Conservation (phyloP, 1,140 invertebrate genomes). For the Elymnias hypermnestra region DNA sequence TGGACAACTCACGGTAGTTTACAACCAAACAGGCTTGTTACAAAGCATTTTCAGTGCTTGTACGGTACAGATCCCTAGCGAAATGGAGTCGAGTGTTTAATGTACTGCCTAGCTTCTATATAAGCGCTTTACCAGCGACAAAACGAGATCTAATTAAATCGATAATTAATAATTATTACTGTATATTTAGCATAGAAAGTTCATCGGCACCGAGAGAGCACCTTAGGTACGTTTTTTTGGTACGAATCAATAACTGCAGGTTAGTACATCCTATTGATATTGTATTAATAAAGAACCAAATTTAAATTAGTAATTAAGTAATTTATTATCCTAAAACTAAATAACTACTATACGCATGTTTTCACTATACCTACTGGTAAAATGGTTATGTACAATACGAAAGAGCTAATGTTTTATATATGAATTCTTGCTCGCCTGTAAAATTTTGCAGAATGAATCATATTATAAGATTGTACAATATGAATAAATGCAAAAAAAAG, state of each 20-base stretch:
- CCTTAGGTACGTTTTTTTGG: slow-evolving; percentile 65
- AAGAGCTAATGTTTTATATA: slow-evolving; percentile 77
- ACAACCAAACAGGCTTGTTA: too few relatives aligned
- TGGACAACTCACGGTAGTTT: too few relatives aligned
- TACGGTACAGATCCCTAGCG: slow-evolving; percentile 32
- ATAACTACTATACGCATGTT: slow-evolving; percentile 77
- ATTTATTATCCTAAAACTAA: slow-evolving; percentile 77
- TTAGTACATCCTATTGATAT: slow-evolving; percentile 73
- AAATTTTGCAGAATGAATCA: slow-evolving; percentile 76
- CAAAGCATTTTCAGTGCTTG: too few relatives aligned
- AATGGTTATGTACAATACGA: slow-evolving; percentile 75
- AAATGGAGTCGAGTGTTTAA: slow-evolving; percentile 43
- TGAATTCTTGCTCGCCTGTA: slow-evolving; percentile 77
- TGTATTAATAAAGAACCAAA: slow-evolving; percentile 77
- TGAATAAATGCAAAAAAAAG: slow-evolving; percentile 76
- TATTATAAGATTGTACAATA: slow-evolving; percentile 76
- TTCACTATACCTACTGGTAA: slow-evolving; percentile 74
- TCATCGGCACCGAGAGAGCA: slow-evolving; percentile 69
- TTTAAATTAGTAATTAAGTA: slow-evolving; percentile 76
- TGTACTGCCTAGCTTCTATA: slow-evolving; percentile 60
- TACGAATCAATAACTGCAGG: slow-evolving; percentile 67
- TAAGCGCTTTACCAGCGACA: slow-evolving; percentile 54
- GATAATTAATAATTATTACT: slow-evolving; percentile 52
- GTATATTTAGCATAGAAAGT: slow-evolving; percentile 70
- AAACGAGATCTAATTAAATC: slow-evolving; percentile 54